Percentiles rank a stretch among this genome's conserved stretches.
These are phyloP conservation scores for Gymnoscopelus microlampas DNA, from an alignment of 2,797 vertebrate species.

Conservation along the genomic window DNA sequence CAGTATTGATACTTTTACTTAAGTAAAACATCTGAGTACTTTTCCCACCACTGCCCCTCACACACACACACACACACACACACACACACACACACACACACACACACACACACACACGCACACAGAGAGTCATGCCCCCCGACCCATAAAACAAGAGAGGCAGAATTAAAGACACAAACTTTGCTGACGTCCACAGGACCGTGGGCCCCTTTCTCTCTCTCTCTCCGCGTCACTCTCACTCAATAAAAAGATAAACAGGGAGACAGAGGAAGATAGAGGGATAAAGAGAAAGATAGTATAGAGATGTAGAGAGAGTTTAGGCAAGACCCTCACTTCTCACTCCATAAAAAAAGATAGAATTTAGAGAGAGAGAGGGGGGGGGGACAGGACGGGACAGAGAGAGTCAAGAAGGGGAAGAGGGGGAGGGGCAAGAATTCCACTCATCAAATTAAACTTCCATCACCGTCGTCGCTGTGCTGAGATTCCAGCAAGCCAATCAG, in stretches of 20 bases:
- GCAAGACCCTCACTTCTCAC: not conserved
- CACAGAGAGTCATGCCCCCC: constrained; percentile 3
- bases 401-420: not conserved
- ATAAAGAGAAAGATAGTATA: constrained; percentile 39
- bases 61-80: constrained; percentile 13
- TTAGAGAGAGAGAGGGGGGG: not conserved
- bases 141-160: constrained; percentile 54
- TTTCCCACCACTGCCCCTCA: too few relatives aligned
- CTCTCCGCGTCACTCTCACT: constrained; percentile 50
- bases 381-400: constrained; percentile 11
- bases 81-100: constrained; percentile 38
- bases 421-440: constrained; percentile 56
- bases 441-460: constrained; percentile 72
- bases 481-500: constrained; percentile 78
- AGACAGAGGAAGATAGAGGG: constrained; percentile 25
- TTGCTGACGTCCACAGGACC: constrained; percentile 49
- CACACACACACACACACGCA: constrained; percentile 33
- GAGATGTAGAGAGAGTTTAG: constrained; percentile 4
- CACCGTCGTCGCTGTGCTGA: constrained; percentile 56
- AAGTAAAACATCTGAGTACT: too few relatives aligned
- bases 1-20: too few relatives aligned
- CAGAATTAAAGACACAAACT: constrained; percentile 63
- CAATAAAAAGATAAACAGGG: constrained; percentile 66
- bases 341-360: not conserved
- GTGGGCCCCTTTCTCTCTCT: constrained; percentile 33